Base-by-base conservation (phyloP, 2,888 invertebrate genomes). In the Trichacis sp. region DNA sequence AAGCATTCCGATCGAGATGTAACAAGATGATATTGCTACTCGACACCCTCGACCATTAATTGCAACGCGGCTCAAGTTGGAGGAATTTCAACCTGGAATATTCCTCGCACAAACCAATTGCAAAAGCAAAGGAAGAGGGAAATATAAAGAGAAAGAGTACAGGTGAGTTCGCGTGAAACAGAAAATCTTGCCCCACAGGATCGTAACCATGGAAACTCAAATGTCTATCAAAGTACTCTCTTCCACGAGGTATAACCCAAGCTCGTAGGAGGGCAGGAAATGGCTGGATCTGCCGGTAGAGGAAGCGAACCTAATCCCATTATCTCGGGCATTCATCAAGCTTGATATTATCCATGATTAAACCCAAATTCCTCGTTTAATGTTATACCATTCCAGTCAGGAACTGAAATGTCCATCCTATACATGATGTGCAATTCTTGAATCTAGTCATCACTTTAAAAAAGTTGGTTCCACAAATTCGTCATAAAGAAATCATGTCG, bases 21-120 rank as follows among this genome's bases (percentile, higher is more conserved):
- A 71, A 68, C 73, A 73, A 71, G 73, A 75, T 73, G 78, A 82
- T 82, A 83, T 83, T 83, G 81, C 83, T 79, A 82, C 83, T 81
- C 75, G 77, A 83, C 74, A 74, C 76, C 71, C 72, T 69, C 71
- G 66, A 61, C 33, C 18, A 49, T 53, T 70, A 69, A 64, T 64
- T 71, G 70, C 63, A 66, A 64, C 56, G 45, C 57, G 29, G 61
- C 52, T 64, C 42, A 54, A 60, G 60, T 61, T 51, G 48, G 55
- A 57, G 40, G 59, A 70, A 68, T 64, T 58, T 47, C 64, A 38
- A 17, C 50, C 19, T 19, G 12, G 38, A 18, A 19, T 51, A 66
- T 61, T 51, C 18, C 57, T 33, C 17, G 24, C 42, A 50, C 33
- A 20, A 55, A 49, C 42, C 49, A 40, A 51, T 19, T n/a, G 46